Evolutionary conservation across 2,113 vertebrate species (phyloP), one percentile per base, ranked within the genome.

Genomic region (Elephantulus edwardii): DNA sequence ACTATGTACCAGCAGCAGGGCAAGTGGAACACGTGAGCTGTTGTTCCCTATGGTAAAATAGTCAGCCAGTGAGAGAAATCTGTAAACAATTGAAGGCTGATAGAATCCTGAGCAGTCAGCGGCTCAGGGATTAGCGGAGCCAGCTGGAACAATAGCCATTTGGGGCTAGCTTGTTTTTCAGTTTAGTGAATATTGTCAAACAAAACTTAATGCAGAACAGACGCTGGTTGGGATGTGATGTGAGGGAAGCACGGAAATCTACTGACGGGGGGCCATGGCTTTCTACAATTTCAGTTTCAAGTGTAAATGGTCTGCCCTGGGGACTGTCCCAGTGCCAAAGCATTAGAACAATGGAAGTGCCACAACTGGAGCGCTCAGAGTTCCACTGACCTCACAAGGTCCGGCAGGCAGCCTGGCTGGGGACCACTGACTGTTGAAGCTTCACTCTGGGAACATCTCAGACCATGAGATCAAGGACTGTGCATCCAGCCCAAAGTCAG

Each of bases 21-120:
- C 48, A 62, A 22, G n/a, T 1, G 38, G 64, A 17, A 33, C 52
- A 77, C 0, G 11, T 1, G 56, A 10, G 2, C 83, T 26, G 38
- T 14, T 35, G 16, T 16, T n/a, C 58, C 70, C 70, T 12, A 11
- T 0, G 35, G 62, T n/a, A 19, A 77, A 44, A 68, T 28, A 82
- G 82, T 3, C 50, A 72, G 33, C 81, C 83, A 60, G 22, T 5
- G 76, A 86, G 84, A 62, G 66, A n/a, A 58, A 19, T 46, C 83
- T 74, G 86, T 56, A 64, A 58, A 79, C 30, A 71, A 28, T 5
- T 54, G 2, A 11, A 75, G 56, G 60, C 82, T 71, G 46, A 70
- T 46, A 70, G 89, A 86, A 89, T 64, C 66, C 88, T 22, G 74
- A 60, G 74, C 14, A 19, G 91, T 87, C 94, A 94, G 95, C 95